Evolutionary conservation across 2,113 vertebrate species (phyloP), one percentile per base, ranked within the genome.

Genomic region (Gasterosteus aculeatus): DNA sequence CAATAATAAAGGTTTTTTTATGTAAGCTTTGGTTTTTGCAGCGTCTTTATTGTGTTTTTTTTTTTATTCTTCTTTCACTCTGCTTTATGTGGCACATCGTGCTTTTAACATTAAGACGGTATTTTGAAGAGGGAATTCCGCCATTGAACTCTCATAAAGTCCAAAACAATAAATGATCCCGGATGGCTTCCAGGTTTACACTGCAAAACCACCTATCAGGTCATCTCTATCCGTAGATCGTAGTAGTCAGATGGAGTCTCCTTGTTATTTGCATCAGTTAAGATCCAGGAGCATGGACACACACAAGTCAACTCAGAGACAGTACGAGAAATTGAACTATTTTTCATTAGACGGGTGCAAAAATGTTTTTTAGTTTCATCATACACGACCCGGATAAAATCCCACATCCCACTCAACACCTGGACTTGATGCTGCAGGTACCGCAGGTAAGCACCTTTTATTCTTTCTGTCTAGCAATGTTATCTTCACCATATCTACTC

Each of bases 1-100:
- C 85, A 88, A 89, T 88, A 90, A 95, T 93, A 94, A 94, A 93
- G 88, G 16, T 91, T 91, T 91, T 91, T 38, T 88, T 87, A 74
- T 89, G 83, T 81, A 89, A 38, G 2, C 26, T 33, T 59, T 16
- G 33, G 7, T 16, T 7, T 42, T 39, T 12, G 8, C n/a, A 1
- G 57, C 11, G 19, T 70, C 44, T 71, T 80, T 61, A 66, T 80
- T 82, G 66, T 75, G 71, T 80, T 65, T 57, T 65, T 64, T 10
- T 22, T 12, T 38, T 22, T 29, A 10, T n/a, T 12, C 26, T n/a
- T 35, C 39, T 35, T 29, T n/a, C 15, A 10, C 29, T 35, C 18
- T 33, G 51, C 11, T 53, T 54, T n/a, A 69, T 60, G 16, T 3
- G 22, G 1, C 1, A 44, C 58, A 2, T 46, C 31, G 11, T 5